Evolutionary conservation across 1,140 invertebrate genomes (phyloP).

Genomic region (Bilobella aurantiaca): DNA sequence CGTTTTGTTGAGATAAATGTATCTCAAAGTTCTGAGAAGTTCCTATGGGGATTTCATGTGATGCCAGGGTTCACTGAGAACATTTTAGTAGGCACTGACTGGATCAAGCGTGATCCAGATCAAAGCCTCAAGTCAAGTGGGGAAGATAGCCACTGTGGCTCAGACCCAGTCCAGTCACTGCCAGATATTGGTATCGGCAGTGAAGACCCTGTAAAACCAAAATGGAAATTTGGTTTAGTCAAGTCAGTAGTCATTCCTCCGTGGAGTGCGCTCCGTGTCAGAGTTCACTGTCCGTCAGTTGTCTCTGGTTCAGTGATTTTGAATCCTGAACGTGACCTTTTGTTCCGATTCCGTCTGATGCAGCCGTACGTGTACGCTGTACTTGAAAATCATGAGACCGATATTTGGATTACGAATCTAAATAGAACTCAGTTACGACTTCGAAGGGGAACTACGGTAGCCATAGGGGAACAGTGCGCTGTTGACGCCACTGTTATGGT

Average conservation of each 20-base stretch:
- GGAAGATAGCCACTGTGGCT: neutral
- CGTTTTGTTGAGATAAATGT: neutral
- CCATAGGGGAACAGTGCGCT: neutral
- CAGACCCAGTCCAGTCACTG: neutral
- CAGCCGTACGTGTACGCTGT: conserved; percentile 2
- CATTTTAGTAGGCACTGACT: neutral
- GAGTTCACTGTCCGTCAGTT: neutral
- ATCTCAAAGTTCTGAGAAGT: neutral
- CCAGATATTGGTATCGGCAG: neutral
- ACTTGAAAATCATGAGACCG: neutral
- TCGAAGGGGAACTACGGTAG: neutral
- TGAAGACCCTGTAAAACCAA: neutral
- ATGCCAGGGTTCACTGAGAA: neutral
- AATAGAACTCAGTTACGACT: neutral
- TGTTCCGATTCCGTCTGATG: neutral
- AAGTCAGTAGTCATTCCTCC: neutral
- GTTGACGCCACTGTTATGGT: neutral
- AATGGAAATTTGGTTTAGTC: neutral
- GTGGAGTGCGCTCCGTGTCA: neutral
- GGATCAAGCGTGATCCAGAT: neutral
- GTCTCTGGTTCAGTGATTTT: neutral
- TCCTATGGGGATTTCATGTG: neutral
- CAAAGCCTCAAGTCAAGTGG: neutral
- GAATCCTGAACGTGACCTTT: neutral
- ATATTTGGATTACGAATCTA: neutral